A percentile compares a stretch with the other conserved stretches of the same genome.
phyloP scores from a whole-genome alignment of 2,113 vertebrate species.

The Athene cunicularia region DNA sequence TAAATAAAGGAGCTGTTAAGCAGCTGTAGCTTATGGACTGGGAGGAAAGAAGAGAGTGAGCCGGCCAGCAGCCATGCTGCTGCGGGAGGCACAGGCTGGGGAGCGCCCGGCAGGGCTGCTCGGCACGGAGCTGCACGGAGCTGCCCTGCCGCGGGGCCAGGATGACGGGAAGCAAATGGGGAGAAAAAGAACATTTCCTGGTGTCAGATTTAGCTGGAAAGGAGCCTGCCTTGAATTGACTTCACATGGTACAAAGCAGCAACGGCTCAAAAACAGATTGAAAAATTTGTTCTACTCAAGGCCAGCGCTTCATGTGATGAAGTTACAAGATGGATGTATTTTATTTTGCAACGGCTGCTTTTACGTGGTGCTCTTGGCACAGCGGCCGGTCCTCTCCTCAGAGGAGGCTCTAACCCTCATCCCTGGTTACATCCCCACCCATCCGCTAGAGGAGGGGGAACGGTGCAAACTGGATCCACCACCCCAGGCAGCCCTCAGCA shows the following conservation, averaged over 20 bases:
- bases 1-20: not conserved
- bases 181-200: slow-evolving; percentile 69
- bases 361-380: not conserved
- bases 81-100: not conserved
- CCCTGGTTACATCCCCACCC: not conserved
- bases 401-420: not conserved
- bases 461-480: not conserved
- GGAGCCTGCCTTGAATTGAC: slow-evolving; percentile 63
- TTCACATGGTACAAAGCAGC: slow-evolving; percentile 56
- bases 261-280: not conserved
- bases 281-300: slow-evolving; percentile 15
- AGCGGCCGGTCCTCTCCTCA: rapidly evolving
- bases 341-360: not conserved
- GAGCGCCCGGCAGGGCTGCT: slow-evolving; percentile 6
- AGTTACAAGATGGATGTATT: slow-evolving; percentile 21
- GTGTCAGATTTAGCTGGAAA: slow-evolving; percentile 70
- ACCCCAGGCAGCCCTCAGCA: rapidly evolving
- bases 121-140: not conserved
- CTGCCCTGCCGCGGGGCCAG: not conserved
- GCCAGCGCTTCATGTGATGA: not conserved
- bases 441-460: not conserved
- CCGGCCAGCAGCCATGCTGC: not conserved
- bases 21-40: not conserved
- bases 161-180: not conserved
- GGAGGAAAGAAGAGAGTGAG: not conserved